phyloP scores from a whole-genome alignment of 2,113 vertebrate genomes.

The Helogale parvula region DNA sequence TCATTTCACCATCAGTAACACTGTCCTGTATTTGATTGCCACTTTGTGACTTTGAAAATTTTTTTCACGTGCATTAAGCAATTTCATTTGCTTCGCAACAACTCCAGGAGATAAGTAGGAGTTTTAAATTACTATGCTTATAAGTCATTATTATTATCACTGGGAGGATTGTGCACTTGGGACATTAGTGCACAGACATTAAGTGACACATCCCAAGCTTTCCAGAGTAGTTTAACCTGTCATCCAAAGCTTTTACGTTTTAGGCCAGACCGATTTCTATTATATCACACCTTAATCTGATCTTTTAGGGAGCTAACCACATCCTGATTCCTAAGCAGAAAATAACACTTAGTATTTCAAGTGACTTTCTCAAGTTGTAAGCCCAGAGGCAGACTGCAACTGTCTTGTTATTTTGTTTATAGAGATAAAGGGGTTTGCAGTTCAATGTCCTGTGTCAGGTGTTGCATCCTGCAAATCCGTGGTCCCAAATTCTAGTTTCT shows the following conservation, averaged over 20 bases:
- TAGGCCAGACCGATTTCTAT: neutral
- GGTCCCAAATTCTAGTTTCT: neutral
- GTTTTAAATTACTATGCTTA: neutral
- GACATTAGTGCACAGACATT: neutral
- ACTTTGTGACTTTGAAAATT: neutral
- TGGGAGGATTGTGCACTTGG: accelerated
- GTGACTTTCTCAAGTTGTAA: neutral
- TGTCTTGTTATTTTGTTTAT: neutral
- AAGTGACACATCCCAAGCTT: neutral
- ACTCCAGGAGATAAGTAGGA: accelerated
- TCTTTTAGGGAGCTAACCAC: neutral
- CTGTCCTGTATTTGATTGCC: accelerated
- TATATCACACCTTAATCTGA: neutral
- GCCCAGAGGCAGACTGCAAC: neutral
- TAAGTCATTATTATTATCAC: neutral
- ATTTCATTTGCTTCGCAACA: neutral
- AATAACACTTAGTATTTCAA: neutral
- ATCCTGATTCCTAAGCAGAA: neutral
- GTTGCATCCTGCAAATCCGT: accelerated
- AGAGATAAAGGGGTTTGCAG: neutral
- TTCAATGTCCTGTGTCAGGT: too few relatives aligned
- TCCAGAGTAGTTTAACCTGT: neutral
- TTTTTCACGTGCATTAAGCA: neutral
- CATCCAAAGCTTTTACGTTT: neutral
- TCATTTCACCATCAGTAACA: accelerated